phyloP scores from a whole-genome alignment of 1,140 invertebrate species.

The Pteromalus puparum region DNA sequence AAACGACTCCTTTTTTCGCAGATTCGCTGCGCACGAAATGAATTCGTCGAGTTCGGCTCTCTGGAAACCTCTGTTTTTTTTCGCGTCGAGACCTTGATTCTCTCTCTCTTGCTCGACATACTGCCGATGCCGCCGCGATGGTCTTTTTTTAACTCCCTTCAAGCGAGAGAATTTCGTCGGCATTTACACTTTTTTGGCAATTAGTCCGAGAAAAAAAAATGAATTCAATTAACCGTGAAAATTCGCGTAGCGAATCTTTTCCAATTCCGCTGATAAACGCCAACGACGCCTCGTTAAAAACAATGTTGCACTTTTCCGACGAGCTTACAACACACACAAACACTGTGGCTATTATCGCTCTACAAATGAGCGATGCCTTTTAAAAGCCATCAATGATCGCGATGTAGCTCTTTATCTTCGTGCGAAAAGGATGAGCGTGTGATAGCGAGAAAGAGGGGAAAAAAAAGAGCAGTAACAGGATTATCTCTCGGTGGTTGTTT shows the following conservation, averaged over 20 bases:
- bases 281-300: too few relatives aligned
- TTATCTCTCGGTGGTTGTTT: too few relatives aligned
- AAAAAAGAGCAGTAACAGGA: neutral
- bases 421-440: neutral
- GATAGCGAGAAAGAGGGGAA: neutral
- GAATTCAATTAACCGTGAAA: neutral
- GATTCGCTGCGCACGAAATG: too few relatives aligned
- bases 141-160: neutral
- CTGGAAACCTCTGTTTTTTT: too few relatives aligned
- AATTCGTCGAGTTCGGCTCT: too few relatives aligned
- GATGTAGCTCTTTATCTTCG: neutral
- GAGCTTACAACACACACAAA: too few relatives aligned
- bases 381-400: too few relatives aligned
- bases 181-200: neutral
- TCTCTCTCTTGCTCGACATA: neutral
- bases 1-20: neutral
- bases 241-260: too few relatives aligned
- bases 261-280: too few relatives aligned
- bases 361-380: too few relatives aligned
- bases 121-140: neutral
- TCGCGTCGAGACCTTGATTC: neutral
- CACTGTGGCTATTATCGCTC: too few relatives aligned
- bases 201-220: neutral
- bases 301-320: too few relatives aligned
- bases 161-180: neutral